A percentile compares a stretch with the other conserved stretches of the same genome.
Evolutionary conservation across 2,113 vertebrate genomes (phyloP).

Genomic region (Halichoeres trimaculatus): DNA sequence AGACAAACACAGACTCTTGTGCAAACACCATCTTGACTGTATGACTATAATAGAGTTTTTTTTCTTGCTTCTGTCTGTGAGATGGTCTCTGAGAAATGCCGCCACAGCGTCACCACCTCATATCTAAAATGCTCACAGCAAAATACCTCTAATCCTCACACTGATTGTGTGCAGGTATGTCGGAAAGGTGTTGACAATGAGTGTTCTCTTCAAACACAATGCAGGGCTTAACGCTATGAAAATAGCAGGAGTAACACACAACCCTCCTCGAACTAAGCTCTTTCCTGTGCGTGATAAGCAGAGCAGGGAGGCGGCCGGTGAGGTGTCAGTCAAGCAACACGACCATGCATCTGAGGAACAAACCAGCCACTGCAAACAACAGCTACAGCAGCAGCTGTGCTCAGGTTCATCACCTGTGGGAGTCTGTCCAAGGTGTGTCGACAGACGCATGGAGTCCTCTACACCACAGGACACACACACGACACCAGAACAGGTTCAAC

Average conservation of each 20-base stretch:
- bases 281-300: constrained; percentile 13
- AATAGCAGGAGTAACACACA: neutral
- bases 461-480: constrained; percentile 9
- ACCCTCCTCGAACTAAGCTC: neutral
- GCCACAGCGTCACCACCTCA: accelerated
- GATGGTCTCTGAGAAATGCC: neutral
- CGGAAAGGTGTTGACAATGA: neutral
- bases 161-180: neutral
- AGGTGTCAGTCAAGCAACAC: constrained; percentile 53
- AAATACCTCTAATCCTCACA: neutral
- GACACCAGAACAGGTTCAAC: neutral
- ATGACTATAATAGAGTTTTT: neutral
- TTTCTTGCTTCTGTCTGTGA: neutral
- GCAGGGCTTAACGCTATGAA: neutral
- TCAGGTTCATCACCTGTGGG: constrained; percentile 71
- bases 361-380: constrained; percentile 31
- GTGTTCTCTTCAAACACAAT: neutral
- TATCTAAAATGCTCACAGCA: neutral
- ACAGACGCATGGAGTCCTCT: constrained; percentile 82
- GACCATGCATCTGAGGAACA: constrained; percentile 56
- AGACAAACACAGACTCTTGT: neutral
- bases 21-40: neutral
- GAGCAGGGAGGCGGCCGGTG: neutral
- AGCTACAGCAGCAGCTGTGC: constrained; percentile 2
- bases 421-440: constrained; percentile 47